These are phyloP conservation scores for Drosophila novamexicana DNA, from an alignment of 1,140 invertebrate genomes.

Conservation along the genomic window DNA sequence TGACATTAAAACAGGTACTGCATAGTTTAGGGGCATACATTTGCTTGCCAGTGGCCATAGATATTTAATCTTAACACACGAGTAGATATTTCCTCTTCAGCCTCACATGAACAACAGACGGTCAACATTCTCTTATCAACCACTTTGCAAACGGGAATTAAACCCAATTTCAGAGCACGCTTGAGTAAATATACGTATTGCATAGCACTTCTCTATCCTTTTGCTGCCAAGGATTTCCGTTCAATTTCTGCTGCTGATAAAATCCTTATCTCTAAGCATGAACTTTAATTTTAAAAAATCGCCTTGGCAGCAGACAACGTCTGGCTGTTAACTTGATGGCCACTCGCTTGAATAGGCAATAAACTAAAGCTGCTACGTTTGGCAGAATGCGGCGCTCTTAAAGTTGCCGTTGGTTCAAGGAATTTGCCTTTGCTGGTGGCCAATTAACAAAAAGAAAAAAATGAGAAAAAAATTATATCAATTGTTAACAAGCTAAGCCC, in stretches of 20 bases:
- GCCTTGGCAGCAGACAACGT: not conserved
- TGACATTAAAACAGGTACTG: no score
- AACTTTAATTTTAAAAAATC: slow-evolving; percentile 1
- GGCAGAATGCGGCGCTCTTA: not conserved
- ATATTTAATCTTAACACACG: no score
- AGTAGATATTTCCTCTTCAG: no score
- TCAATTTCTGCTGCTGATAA: slow-evolving; percentile 10
- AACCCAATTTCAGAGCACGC: slow-evolving; percentile 14
- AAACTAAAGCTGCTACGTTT: not conserved
- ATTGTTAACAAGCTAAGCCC: not conserved
- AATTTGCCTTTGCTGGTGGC: not conserved
- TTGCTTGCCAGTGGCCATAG: no score
- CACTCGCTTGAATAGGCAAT: not conserved
- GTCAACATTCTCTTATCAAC: not conserved
- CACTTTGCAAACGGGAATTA: not conserved
- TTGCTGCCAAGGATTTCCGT: slow-evolving; percentile 22
- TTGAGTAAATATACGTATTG: slow-evolving; percentile 19
- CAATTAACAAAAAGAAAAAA: not conserved
- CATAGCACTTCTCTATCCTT: not conserved
- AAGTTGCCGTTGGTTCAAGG: not conserved
- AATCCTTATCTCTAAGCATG: not conserved
- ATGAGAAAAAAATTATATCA: not conserved
- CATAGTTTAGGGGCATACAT: no score
- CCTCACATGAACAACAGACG: no score
- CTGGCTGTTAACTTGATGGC: not conserved